Percentiles rank a stretch among this genome's conserved stretches.
These are phyloP conservation scores for Conomelus anceps DNA, from an alignment of 2,888 invertebrate species.

Conservation along the genomic window DNA sequence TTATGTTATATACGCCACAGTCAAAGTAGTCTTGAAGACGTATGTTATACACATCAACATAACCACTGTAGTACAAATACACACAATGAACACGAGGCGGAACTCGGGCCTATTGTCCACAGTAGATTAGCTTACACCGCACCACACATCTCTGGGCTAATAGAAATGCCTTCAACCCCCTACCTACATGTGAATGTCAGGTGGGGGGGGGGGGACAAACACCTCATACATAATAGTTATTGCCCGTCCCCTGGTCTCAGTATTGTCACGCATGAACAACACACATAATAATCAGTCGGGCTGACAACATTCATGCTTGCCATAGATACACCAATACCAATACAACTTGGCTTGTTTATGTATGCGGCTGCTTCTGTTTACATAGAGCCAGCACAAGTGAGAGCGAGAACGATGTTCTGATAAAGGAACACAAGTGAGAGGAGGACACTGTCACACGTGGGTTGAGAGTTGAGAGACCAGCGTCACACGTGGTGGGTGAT, in stretches of 20 bases:
- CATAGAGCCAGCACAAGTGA: background rate
- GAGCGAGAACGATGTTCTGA: too few relatives aligned
- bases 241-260: background rate
- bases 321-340: background rate
- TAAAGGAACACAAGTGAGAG: too few relatives aligned
- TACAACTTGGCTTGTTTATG: background rate
- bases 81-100: background rate
- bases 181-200: background rate
- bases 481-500: too few relatives aligned
- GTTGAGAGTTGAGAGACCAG: too few relatives aligned
- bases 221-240: background rate
- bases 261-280: background rate
- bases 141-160: background rate
- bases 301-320: background rate
- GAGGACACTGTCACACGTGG: too few relatives aligned
- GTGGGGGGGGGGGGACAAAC: background rate
- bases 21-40: too few relatives aligned
- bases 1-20: too few relatives aligned
- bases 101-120: background rate
- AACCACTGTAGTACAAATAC: background rate
- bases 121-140: background rate
- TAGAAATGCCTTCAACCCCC: background rate
- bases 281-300: background rate
- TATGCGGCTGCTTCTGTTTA: background rate
- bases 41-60: background rate